These are phyloP conservation scores for Cheirogaleus medius DNA, from an alignment of 2,113 vertebrate genomes.

Conservation along the genomic window DNA sequence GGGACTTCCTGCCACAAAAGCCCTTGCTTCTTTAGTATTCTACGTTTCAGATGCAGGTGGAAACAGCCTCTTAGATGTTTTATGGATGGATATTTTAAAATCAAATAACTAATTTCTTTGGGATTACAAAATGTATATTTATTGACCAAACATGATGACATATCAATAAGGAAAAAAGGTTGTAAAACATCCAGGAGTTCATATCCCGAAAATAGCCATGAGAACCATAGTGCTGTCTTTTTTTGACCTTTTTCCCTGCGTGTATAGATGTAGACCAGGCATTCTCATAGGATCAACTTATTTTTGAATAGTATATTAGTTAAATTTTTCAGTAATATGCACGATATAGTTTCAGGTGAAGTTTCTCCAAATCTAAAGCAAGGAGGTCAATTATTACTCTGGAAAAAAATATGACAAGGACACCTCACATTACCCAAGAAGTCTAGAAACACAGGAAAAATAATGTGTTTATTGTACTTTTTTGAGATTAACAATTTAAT, in stretches of 20 bases:
- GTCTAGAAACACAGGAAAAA: background rate
- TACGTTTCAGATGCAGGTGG: background rate
- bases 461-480: background rate
- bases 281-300: background rate
- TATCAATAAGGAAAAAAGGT: background rate
- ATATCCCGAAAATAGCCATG: background rate
- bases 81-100: background rate
- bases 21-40: background rate
- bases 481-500: background rate
- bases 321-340: background rate
- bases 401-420: background rate
- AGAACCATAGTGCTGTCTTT: accelerated
- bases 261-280: no score
- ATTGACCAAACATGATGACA: background rate
- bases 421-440: background rate
- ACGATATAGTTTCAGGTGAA: background rate
- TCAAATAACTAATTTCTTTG: background rate
- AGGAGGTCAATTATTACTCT: background rate
- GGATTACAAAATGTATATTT: background rate
- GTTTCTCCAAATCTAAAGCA: background rate
- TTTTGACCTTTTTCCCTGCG: background rate
- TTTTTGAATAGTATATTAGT: background rate
- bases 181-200: no score
- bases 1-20: background rate
- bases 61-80: background rate